Conservation (phyloP, 2,797 vertebrate species). For the Chaetodon trifasciatus region DNA sequence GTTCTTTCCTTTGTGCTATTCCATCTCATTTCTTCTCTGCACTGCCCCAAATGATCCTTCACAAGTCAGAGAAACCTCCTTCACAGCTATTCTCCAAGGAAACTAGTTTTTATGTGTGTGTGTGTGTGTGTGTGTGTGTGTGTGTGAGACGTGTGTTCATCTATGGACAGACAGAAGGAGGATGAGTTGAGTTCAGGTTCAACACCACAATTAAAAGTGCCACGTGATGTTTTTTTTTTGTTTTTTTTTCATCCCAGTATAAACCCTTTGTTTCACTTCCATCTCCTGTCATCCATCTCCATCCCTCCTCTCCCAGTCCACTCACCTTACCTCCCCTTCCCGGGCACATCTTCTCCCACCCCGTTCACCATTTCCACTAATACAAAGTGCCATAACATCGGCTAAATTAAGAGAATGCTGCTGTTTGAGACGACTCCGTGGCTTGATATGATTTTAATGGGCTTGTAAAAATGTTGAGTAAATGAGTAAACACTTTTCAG, state of each 20-base stretch:
- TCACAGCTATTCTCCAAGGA: constrained; percentile 53
- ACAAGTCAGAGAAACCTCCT: constrained; percentile 54
- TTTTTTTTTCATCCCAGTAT: constrained; percentile 1
- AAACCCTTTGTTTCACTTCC: constrained; percentile 1
- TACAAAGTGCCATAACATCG: constrained; percentile 44
- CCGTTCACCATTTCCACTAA: constrained; percentile 40
- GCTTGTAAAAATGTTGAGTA: constrained; percentile 42
- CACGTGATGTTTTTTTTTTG: background rate
- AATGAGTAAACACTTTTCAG: constrained; percentile 51
- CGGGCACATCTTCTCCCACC: background rate
- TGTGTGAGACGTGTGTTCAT: no score
- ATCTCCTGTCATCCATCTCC: background rate
- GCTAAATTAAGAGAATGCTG: constrained; percentile 47
- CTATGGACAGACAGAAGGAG: background rate
- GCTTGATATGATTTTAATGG: constrained; percentile 63
- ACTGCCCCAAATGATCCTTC: constrained; percentile 65
- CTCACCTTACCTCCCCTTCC: constrained; percentile 5
- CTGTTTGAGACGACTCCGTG: constrained; percentile 28
- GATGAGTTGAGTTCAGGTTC: constrained; percentile 3
- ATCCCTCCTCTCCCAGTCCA: background rate
- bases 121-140: background rate
- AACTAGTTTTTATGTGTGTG: constrained; percentile 30
- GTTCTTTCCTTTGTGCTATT: constrained; percentile 66
- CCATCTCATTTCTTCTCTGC: constrained; percentile 58
- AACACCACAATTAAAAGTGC: constrained; percentile 2